Percentiles rank a stretch among this genome's conserved stretches.
Conservation (phyloP, 2,797 vertebrate genomes). For the Eulemur mongoz region DNA sequence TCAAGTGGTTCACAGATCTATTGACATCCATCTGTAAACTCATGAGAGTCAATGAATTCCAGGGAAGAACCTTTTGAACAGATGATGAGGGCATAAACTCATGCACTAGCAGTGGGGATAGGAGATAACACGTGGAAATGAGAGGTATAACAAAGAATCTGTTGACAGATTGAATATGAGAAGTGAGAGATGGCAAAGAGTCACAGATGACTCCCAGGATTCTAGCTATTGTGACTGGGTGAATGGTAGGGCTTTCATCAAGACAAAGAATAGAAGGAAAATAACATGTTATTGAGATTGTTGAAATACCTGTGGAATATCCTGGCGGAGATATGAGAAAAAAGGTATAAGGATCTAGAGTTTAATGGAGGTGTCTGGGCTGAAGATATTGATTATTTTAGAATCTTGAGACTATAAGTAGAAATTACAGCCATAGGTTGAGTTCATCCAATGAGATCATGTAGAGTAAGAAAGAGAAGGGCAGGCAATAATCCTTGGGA, state of each 20-base stretch:
- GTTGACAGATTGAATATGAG: background rate
- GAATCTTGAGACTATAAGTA: background rate
- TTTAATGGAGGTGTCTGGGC: background rate
- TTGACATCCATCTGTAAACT: background rate
- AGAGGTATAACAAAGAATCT: background rate
- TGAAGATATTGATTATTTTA: constrained; percentile 31
- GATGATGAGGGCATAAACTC: background rate
- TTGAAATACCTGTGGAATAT: background rate
- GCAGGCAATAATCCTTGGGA: background rate
- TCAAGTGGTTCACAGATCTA: background rate
- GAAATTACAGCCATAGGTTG: constrained; percentile 11
- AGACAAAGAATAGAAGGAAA: background rate
- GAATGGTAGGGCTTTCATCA: background rate
- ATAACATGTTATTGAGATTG: background rate
- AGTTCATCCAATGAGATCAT: background rate
- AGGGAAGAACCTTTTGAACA: background rate
- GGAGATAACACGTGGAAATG: background rate
- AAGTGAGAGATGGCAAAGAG: background rate
- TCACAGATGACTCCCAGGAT: background rate
- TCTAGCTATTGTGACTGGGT: background rate
- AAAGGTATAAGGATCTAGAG: background rate
- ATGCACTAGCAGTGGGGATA: background rate
- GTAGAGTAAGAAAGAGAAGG: background rate
- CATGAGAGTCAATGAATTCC: background rate
- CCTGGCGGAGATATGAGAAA: background rate